A percentile compares a stretch with the other conserved stretches of the same genome.
phyloP scores from a whole-genome alignment of 1,140 invertebrate genomes.

The Tetranychus urticae region DNA sequence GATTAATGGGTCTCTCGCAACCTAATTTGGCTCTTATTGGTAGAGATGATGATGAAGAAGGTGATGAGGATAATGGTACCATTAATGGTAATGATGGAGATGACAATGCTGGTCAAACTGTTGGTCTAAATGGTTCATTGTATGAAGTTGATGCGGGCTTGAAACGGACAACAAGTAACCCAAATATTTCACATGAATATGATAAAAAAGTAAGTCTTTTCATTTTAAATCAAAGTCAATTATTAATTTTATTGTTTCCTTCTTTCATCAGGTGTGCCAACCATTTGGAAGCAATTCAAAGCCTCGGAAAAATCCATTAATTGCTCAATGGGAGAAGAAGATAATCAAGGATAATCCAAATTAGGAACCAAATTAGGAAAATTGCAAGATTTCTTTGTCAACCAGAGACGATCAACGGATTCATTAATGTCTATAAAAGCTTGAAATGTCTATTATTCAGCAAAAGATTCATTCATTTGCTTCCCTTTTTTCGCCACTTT shows the following conservation, averaged over 20 bases:
- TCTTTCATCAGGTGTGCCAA: not conserved
- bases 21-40: not conserved
- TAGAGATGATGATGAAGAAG: not conserved
- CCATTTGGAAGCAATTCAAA: not conserved
- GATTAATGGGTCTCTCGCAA: not conserved
- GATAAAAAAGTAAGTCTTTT: too few relatives aligned
- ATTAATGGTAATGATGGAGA: not conserved
- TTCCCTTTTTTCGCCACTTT: too few relatives aligned
- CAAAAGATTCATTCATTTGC: too few relatives aligned
- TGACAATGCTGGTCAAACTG: not conserved
- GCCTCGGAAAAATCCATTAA: not conserved
- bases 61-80: not conserved
- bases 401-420: too few relatives aligned
- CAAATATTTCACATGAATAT: not conserved
- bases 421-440: too few relatives aligned
- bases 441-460: too few relatives aligned
- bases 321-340: not conserved
- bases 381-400: too few relatives aligned
- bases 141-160: not conserved
- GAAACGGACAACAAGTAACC: not conserved
- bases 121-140: not conserved
- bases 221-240: too few relatives aligned
- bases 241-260: too few relatives aligned
- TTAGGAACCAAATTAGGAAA: too few relatives aligned
- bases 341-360: not conserved